A percentile compares a stretch with the other conserved stretches of the same genome.
phyloP scores from a whole-genome alignment of 2,888 invertebrate genomes.

The Geophilus truncorum region DNA sequence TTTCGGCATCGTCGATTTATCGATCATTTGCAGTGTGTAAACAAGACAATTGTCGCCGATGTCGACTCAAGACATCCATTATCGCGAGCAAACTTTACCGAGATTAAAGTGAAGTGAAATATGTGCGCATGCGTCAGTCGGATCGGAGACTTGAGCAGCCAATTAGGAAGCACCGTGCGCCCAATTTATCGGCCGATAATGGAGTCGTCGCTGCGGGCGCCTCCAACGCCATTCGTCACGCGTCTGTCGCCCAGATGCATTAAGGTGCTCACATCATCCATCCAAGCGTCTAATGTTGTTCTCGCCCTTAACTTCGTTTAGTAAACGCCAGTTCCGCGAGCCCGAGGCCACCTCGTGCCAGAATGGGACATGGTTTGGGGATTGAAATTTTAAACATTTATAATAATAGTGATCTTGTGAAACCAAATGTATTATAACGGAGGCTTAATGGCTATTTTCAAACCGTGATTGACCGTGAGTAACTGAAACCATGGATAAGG shows the following conservation, averaged over 20 bases:
- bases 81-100: not conserved
- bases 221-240: not conserved
- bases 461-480: too few species aligned
- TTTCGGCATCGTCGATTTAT: not conserved
- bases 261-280: not conserved
- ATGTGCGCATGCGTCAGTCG: not conserved
- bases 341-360: too few species aligned
- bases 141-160: not conserved
- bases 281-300: not conserved
- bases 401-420: too few species aligned
- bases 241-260: conserved; percentile 8
- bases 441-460: too few species aligned
- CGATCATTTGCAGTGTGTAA: not conserved
- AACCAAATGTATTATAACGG: too few species aligned
- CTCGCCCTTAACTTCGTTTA: not conserved
- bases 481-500: too few species aligned
- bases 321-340: too few species aligned
- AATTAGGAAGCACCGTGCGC: not conserved
- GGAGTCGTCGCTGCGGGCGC: not conserved
- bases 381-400: too few species aligned
- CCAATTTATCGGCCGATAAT: conserved; percentile 10
- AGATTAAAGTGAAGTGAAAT: not conserved
- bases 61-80: not conserved
- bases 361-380: too few species aligned
- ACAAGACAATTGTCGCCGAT: not conserved